A percentile compares a stretch with the other conserved stretches of the same genome.
phyloP scores from a whole-genome alignment of 2,797 vertebrate genomes.

The Microcaecilia unicolor region DNA sequence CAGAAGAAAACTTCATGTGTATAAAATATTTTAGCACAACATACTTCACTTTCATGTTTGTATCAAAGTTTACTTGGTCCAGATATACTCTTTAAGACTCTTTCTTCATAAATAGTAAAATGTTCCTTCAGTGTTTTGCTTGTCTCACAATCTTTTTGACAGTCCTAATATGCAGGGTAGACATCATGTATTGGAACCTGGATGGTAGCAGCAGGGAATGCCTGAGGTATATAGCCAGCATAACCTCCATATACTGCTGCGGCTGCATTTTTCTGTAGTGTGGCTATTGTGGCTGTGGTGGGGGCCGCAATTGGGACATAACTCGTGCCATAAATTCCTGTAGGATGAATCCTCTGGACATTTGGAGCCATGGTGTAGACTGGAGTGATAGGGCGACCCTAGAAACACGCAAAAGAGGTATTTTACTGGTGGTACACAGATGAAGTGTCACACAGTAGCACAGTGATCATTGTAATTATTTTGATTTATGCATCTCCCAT shows the following conservation, averaged over 20 bases:
- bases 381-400: slow-evolving; percentile 93
- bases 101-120: slow-evolving; percentile 85
- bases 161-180: slow-evolving; percentile 86
- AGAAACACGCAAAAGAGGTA: slow-evolving; percentile 1
- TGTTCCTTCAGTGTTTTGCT: slow-evolving; percentile 66
- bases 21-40: slow-evolving; percentile 52
- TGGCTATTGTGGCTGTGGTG: slow-evolving; percentile 72
- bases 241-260: slow-evolving; percentile 74
- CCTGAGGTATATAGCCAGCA: slow-evolving; percentile 79
- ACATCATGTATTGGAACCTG: slow-evolving; percentile 89
- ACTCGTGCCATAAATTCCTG: slow-evolving; percentile 80
- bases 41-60: slow-evolving; percentile 40
- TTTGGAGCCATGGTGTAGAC: slow-evolving; percentile 93
- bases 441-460: too few species aligned
- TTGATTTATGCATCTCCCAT: too few species aligned
- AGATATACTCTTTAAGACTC: slow-evolving; percentile 37
- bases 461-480: too few species aligned
- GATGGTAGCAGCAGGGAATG: slow-evolving; percentile 79
- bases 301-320: slow-evolving; percentile 84
- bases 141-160: not conserved
- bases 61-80: slow-evolving; percentile 26
- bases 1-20: slow-evolving; percentile 61
- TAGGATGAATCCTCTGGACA: slow-evolving; percentile 80
- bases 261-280: slow-evolving; percentile 84
- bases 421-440: too few species aligned